Evolutionary conservation across 2,113 vertebrate genomes (phyloP).

Genomic region (Gracilinanus agilis): DNA sequence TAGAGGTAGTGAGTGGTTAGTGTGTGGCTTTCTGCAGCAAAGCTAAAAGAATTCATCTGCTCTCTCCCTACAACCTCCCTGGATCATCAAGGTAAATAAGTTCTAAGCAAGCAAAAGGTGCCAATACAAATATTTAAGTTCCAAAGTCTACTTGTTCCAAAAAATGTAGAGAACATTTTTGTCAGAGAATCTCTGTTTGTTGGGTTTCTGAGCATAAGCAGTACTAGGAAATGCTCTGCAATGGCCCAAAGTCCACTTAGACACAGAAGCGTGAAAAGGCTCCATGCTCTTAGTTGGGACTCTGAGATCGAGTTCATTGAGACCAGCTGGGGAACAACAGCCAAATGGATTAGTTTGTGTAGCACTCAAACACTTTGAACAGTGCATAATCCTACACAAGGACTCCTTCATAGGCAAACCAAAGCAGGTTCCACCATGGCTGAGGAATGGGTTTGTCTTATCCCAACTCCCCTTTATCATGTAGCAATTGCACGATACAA

Average conservation of each 20-base stretch:
- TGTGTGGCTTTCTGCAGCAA: conserved; percentile 51
- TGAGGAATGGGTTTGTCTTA: neutral
- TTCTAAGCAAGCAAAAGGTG: conserved; percentile 50
- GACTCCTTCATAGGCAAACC: neutral
- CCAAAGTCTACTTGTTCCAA: conserved; percentile 53
- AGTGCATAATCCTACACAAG: neutral
- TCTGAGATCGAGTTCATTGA: neutral
- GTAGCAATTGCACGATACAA: neutral
- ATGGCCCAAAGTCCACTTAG: neutral
- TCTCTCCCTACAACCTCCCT: neutral
- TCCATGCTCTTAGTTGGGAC: neutral
- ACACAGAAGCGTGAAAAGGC: neutral
- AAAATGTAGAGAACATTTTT: conserved; percentile 34
- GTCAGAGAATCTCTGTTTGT: conserved; percentile 30
- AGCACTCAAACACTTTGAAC: neutral
- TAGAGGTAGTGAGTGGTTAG: neutral
- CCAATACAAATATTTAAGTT: conserved; percentile 77
- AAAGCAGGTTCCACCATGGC: neutral
- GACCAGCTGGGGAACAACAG: neutral
- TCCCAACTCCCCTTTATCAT: neutral
- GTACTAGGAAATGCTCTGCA: neutral
- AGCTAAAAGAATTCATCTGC: neutral
- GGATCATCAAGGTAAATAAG: neutral
- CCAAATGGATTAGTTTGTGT: neutral
- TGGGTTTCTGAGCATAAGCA: neutral